These are phyloP conservation scores for Penelope pileata DNA, from an alignment of 2,113 vertebrate genomes.

Conservation along the genomic window DNA sequence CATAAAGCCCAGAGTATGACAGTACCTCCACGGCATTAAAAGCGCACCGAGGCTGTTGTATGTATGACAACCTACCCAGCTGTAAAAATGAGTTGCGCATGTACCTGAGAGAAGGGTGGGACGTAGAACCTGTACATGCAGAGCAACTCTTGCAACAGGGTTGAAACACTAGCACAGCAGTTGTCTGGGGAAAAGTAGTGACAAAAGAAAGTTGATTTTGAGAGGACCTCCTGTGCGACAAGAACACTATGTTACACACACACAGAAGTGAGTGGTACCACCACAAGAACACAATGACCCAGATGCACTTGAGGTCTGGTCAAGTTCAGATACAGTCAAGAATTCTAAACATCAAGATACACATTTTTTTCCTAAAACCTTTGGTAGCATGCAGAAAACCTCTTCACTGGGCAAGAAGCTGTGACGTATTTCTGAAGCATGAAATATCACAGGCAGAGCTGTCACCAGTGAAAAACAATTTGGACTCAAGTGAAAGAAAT, in stretches of 20 bases:
- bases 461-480: slow-evolving; percentile 8
- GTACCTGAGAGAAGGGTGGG: not conserved
- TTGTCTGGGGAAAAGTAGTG: not conserved
- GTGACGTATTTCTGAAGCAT: not conserved
- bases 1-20: not conserved
- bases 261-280: not conserved
- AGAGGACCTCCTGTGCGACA: not conserved
- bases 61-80: not conserved
- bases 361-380: not conserved
- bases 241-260: accelerated
- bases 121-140: not conserved
- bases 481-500: slow-evolving; percentile 32
- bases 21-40: not conserved
- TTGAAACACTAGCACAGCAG: not conserved
- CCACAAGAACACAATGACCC: not conserved
- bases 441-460: slow-evolving; percentile 3
- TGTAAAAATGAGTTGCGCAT: not conserved
- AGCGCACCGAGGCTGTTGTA: not conserved
- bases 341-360: not conserved
- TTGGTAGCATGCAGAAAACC: not conserved
- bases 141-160: not conserved
- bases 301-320: not conserved
- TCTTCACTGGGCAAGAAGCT: not conserved
- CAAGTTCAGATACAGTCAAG: not conserved
- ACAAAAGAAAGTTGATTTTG: not conserved